Percentiles rank a stretch among this genome's conserved stretches.
These are phyloP conservation scores for Trematomus bernacchii DNA, from an alignment of 2,797 vertebrate species.

Conservation along the genomic window DNA sequence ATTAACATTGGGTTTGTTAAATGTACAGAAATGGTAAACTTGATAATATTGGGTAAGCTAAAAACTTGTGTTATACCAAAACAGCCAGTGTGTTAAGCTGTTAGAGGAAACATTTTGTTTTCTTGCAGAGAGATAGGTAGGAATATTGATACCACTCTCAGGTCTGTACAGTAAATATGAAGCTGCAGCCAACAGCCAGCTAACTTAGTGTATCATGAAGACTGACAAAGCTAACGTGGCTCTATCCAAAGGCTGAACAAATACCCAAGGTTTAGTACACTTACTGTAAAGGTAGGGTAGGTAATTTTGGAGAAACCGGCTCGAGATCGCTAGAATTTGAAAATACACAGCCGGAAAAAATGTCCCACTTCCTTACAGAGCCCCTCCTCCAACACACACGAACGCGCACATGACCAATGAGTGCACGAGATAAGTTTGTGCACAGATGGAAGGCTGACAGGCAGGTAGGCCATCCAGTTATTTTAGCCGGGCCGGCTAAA, in stretches of 20 bases:
- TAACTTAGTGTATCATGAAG: neutral
- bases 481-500: too few relatives aligned
- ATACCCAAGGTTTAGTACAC: too few relatives aligned
- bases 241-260: neutral
- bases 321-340: too few relatives aligned
- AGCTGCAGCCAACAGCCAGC: neutral
- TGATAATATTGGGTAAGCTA: neutral
- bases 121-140: constrained; percentile 4
- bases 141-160: constrained; percentile 6
- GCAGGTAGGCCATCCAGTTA: too few relatives aligned
- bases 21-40: constrained; percentile 18
- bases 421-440: too few relatives aligned
- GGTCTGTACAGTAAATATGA: neutral
- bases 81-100: constrained; percentile 9
- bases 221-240: neutral
- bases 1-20: constrained; percentile 29
- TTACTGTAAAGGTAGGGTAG: too few relatives aligned
- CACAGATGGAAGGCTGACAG: too few relatives aligned
- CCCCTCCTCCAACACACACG: too few relatives aligned
- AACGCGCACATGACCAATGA: too few relatives aligned
- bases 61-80: constrained; percentile 24
- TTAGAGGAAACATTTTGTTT: constrained; percentile 32
- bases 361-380: too few relatives aligned
- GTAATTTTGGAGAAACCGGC: too few relatives aligned
- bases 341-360: too few relatives aligned